Evolutionary conservation across 2,113 vertebrate genomes (phyloP).

Genomic region (Engraulis encrasicolus): DNA sequence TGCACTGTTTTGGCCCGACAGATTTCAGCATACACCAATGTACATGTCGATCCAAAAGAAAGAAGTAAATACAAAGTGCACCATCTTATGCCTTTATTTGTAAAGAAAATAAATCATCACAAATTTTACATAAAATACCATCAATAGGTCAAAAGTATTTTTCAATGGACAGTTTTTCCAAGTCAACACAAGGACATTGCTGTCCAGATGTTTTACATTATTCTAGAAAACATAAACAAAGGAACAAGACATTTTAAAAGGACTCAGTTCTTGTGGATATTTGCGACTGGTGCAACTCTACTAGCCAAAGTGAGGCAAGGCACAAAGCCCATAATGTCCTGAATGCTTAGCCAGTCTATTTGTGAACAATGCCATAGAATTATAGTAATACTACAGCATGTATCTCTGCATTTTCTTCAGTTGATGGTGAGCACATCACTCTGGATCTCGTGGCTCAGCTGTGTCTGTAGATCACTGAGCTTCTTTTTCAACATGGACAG

Average conservation of each 20-base stretch:
- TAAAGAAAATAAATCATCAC: no score
- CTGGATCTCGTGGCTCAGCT: slow-evolving; percentile 97
- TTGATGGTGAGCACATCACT: slow-evolving; percentile 96
- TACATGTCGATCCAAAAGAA: no score
- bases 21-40: no score
- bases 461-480: slow-evolving; percentile 94
- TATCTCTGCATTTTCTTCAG: slow-evolving; percentile 49
- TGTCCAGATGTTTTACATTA: neutral
- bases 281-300: neutral
- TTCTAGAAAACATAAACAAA: neutral
- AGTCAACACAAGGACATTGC: neutral
- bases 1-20: no score
- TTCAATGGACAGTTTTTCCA: neutral
- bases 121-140: no score
- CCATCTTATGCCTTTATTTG: no score
- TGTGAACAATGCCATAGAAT: neutral
- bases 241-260: neutral
- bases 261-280: neutral
- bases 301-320: neutral
- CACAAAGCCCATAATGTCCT: neutral
- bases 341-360: neutral
- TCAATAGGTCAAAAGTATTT: neutral
- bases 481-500: slow-evolving; percentile 95
- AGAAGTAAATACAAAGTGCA: no score
- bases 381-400: neutral